A percentile compares a stretch with the other conserved stretches of the same genome.
Conservation (phyloP, 1,140 invertebrate species). For the Drosophila oshimai region DNA sequence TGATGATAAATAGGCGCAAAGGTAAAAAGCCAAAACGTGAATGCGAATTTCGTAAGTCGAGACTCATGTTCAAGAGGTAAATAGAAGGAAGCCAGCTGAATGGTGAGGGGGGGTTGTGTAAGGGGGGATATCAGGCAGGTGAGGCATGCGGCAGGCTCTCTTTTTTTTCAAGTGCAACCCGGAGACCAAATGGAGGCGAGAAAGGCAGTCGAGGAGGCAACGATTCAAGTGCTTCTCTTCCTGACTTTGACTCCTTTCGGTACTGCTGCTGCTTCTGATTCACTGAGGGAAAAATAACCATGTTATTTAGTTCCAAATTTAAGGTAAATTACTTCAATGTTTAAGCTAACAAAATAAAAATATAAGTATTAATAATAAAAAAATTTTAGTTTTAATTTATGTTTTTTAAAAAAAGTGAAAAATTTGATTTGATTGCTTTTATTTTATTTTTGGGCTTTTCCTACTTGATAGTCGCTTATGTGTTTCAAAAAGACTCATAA, state of each 20-base stretch:
- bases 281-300: not conserved
- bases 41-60: conserved; percentile 69
- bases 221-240: conserved; percentile 45
- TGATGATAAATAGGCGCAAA: conserved; percentile 81
- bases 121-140: conserved; percentile 5
- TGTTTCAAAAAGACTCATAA: too few species aligned
- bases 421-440: too few species aligned
- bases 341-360: too few species aligned
- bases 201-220: conserved; percentile 40
- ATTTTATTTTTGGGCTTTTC: too few species aligned
- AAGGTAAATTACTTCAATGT: too few species aligned
- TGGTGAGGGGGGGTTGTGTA: not conserved
- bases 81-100: conserved; percentile 29
- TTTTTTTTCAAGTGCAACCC: conserved; percentile 43
- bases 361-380: too few species aligned
- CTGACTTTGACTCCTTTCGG: conserved; percentile 34
- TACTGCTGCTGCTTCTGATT: not conserved
- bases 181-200: conserved; percentile 29
- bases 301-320: too few species aligned
- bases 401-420: too few species aligned
- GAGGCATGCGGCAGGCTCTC: conserved; percentile 25
- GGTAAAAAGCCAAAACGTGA: conserved; percentile 80
- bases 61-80: conserved; percentile 45
- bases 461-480: too few species aligned
- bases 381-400: too few species aligned